Percentiles rank a stretch among this genome's conserved stretches.
Evolutionary conservation across 2,888 invertebrate genomes (phyloP).

Genomic region (Caenorhabditis sp.): DNA sequence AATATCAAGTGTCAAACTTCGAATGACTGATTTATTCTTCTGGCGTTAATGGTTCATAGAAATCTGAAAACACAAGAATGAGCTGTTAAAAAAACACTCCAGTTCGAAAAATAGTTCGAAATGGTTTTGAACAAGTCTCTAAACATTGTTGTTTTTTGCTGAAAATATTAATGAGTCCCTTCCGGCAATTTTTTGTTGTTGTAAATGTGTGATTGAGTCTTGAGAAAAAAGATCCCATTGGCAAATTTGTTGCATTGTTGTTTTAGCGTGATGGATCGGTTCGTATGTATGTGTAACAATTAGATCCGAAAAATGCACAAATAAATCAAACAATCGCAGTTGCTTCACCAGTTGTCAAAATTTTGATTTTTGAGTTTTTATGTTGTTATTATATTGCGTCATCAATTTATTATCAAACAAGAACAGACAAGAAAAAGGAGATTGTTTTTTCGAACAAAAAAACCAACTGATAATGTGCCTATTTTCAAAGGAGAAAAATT

Average conservation of each 20-base stretch:
- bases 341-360: conserved; percentile 1
- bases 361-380: neutral
- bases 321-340: conserved; percentile 30
- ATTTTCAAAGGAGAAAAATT: too few species aligned
- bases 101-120: too few species aligned
- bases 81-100: too few species aligned
- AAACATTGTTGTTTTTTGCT: too few species aligned
- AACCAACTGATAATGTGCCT: too few species aligned
- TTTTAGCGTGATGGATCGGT: conserved; percentile 46
- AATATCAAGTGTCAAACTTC: too few species aligned
- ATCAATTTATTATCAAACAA: neutral
- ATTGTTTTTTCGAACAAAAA: too few species aligned
- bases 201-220: neutral
- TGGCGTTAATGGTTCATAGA: too few species aligned
- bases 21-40: too few species aligned
- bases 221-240: conserved; percentile 8
- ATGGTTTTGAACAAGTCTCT: too few species aligned
- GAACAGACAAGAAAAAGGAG: too few species aligned
- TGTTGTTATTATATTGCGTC: neutral
- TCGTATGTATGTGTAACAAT: conserved; percentile 29
- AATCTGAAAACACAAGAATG: too few species aligned
- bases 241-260: conserved; percentile 50
- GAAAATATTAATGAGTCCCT: neutral
- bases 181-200: neutral
- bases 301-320: conserved; percentile 30